Percentiles rank a stretch among this genome's conserved stretches.
These are phyloP conservation scores for Pseudochirops corinnae DNA, from an alignment of 2,797 vertebrate species.

Conservation along the genomic window DNA sequence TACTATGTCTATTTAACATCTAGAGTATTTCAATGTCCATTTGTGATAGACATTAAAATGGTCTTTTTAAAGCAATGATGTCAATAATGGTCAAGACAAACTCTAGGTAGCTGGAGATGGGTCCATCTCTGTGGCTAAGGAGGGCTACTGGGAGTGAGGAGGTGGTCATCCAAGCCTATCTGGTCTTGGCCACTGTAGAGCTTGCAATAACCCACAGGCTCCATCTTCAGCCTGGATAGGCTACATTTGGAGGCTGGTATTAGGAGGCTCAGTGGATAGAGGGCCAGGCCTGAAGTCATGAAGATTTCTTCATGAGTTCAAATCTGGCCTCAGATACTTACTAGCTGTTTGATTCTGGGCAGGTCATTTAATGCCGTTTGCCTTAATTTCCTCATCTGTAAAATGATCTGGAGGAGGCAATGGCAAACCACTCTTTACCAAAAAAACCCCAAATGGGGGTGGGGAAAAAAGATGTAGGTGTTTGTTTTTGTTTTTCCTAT, in stretches of 20 bases:
- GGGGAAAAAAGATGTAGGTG: background rate
- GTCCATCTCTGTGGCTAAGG: background rate
- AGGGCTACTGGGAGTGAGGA: background rate
- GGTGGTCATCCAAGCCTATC: background rate
- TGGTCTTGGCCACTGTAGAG: background rate
- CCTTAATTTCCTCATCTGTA: conserved; percentile 36
- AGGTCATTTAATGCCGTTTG: too few species aligned
- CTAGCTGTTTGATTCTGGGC: background rate
- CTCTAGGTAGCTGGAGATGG: background rate
- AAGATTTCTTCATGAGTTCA: too few species aligned
- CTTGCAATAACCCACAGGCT: background rate
- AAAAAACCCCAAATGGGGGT: background rate
- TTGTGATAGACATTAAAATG: background rate
- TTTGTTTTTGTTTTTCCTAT: background rate
- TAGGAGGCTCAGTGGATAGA: background rate
- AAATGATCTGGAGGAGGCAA: background rate
- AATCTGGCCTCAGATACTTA: background rate
- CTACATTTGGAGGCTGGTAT: background rate
- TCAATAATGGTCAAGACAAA: background rate
- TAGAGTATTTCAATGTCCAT: background rate
- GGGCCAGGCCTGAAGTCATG: background rate
- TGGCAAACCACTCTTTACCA: background rate
- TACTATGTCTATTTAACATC: too few species aligned
- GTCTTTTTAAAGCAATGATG: background rate
- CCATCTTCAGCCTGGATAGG: background rate